phyloP scores from a whole-genome alignment of 2,888 invertebrate species.

The Alloplasta piceator region DNA sequence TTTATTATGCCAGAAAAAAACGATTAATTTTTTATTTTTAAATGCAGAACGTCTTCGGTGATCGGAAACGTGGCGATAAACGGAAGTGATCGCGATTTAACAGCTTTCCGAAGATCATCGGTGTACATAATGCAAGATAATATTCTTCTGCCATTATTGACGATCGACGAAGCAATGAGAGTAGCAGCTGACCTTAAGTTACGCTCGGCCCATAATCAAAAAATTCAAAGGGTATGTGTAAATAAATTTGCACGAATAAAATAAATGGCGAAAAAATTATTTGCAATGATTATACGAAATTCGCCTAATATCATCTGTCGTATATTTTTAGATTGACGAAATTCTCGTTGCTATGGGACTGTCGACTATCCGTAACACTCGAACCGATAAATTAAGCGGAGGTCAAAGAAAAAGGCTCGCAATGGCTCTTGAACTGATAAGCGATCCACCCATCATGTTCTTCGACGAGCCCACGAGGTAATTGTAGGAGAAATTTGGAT shows the following conservation, averaged over 20 bases:
- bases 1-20: no score
- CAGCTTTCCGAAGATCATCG: constrained; percentile 85
- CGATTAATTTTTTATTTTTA: constrained; percentile 25
- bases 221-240: constrained; percentile 87
- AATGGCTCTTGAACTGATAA: constrained; percentile 95
- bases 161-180: constrained; percentile 93
- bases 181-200: constrained; percentile 95
- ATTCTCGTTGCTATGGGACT: constrained; percentile 92
- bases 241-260: background rate
- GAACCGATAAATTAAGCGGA: constrained; percentile 91
- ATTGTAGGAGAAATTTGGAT: background rate
- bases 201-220: constrained; percentile 86
- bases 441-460: constrained; percentile 96
- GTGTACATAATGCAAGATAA: constrained; percentile 96
- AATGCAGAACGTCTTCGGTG: constrained; percentile 83
- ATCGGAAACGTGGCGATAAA: constrained; percentile 90
- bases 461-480: constrained; percentile 98
- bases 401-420: constrained; percentile 96
- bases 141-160: constrained; percentile 91
- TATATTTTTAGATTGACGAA: constrained; percentile 88
- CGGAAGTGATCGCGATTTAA: constrained; percentile 87
- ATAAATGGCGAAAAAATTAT: background rate
- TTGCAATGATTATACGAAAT: background rate
- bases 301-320: background rate
- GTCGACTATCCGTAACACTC: constrained; percentile 87